phyloP scores from a whole-genome alignment of 2,888 invertebrate genomes.

The Apamea monoglypha region DNA sequence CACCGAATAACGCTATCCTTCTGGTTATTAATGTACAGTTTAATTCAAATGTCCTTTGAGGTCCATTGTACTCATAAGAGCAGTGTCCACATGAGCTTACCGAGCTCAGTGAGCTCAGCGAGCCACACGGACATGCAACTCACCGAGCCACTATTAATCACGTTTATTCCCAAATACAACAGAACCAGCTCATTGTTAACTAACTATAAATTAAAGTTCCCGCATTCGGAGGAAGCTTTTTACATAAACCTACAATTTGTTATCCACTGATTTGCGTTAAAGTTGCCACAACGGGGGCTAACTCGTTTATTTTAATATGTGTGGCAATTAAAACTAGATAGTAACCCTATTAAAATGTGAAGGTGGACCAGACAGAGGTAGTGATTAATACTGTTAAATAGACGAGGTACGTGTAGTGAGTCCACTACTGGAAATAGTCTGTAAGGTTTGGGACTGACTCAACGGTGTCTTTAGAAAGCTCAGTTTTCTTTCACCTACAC shows the following conservation, averaged over 20 bases:
- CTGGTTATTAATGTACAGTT: slow-evolving; percentile 23
- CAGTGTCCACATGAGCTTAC: slow-evolving; percentile 20
- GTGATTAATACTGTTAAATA: not conserved
- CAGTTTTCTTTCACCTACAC: not conserved
- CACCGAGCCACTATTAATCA: slow-evolving; percentile 47
- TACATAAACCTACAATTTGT: slow-evolving; percentile 41
- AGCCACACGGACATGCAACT: slow-evolving; percentile 31
- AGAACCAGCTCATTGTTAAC: slow-evolving; percentile 33
- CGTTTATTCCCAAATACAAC: slow-evolving; percentile 20
- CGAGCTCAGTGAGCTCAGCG: slow-evolving; percentile 11
- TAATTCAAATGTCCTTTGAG: slow-evolving; percentile 28
- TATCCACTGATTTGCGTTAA: slow-evolving; percentile 40
- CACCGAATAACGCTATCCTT: not conserved
- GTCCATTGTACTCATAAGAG: slow-evolving; percentile 28
- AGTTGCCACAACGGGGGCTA: slow-evolving; percentile 16
- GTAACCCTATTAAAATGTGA: slow-evolving; percentile 8
- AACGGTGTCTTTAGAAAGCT: not conserved
- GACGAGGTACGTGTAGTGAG: not conserved
- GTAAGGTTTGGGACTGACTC: not conserved
- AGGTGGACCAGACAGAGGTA: slow-evolving; percentile 7
- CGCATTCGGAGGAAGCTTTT: slow-evolving; percentile 43
- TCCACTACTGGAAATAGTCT: not conserved
- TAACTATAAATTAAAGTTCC: slow-evolving; percentile 44
- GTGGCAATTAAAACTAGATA: slow-evolving; percentile 23
- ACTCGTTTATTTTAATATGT: slow-evolving; percentile 32